Percentiles rank a stretch among this genome's conserved stretches.
phyloP scores from a whole-genome alignment of 1,140 invertebrate species.

The Hycleus phaleratus region DNA sequence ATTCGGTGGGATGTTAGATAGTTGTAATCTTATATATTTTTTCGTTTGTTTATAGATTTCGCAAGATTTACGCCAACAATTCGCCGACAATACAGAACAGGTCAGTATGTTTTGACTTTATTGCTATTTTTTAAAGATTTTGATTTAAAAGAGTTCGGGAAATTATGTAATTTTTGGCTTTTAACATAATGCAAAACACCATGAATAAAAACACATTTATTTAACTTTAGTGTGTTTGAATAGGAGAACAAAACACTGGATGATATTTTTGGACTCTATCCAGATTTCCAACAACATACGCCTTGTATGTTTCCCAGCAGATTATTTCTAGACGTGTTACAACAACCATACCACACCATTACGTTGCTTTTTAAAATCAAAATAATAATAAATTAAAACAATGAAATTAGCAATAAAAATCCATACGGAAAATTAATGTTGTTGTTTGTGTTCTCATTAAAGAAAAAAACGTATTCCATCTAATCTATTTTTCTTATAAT shows the following conservation, averaged over 20 bases:
- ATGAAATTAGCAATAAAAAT: no score
- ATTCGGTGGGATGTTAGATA: no score
- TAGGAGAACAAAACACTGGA: neutral
- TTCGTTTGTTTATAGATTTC: constrained; percentile 17
- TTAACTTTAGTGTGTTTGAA: neutral
- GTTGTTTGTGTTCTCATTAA: no score
- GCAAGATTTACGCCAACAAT: constrained; percentile 14
- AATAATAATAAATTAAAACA: no score
- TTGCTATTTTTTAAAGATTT: neutral
- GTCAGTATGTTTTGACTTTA: constrained; percentile 7
- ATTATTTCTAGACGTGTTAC: constrained; percentile 36
- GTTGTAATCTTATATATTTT: neutral
- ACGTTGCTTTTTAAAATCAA: no score
- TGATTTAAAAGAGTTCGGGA: neutral
- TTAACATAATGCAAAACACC: neutral
- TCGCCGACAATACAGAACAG: constrained; percentile 11
- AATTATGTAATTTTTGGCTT: neutral
- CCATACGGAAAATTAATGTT: no score
- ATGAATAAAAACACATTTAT: neutral
- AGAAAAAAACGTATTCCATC: no score
- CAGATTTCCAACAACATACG: constrained; percentile 30
- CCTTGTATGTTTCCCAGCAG: constrained; percentile 18
- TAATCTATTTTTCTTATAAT: no score
- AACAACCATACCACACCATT: neutral
- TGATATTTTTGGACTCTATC: constrained; percentile 32